Base-by-base conservation (phyloP, 1,140 invertebrate genomes). In the Danaus plexippus region DNA sequence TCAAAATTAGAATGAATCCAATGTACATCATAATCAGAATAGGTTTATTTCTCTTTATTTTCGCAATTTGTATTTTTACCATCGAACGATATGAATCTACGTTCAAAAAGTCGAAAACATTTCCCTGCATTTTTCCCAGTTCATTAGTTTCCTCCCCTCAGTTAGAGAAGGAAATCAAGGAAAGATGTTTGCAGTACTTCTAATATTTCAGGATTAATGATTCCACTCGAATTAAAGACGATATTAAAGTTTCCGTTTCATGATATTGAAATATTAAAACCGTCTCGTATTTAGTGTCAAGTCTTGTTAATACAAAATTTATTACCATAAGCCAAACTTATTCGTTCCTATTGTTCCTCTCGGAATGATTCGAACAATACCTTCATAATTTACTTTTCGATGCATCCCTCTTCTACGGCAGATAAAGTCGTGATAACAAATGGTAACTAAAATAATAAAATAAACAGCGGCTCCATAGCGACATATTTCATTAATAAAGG, bases 371-470 rank as follows among this genome's bases (percentile, higher is more conserved):
- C 54, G 65, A 83, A 86, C 82, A 85, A 85, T 85, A 67, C 80
- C 58, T 74, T 76, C 79, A 84, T 86, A 86, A 86, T 82, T 86
- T 86, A 86, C 74, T 77, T 82, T 86, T 77, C 77, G 77, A 83
- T 73, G 72, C 75, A 77, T 78, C 78, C 73, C 73, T 75, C 71
- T 76, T 71, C 77, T 77, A 79, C 77, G 59, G 69, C 69, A 83
- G 82, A 86, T 86, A 86, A 84, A 86, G 79, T 86, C 82, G 80
- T 86, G 83, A 86, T 86, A 86, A 85, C 79, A 77, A 85, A 85
- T 83, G 79, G 77, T 82, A 83, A 83, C 78, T 83, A 83, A 86
- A 85, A 85, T 85, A 85, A 85, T 80, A 85, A 83, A 84, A 82
- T 80, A 77, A 80, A 74, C 73, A 66, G 62, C 66, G 59, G 66